Evolutionary conservation across 2,888 invertebrate genomes (phyloP), one percentile per base, ranked within the genome.

Genomic region (Cephonodes hylas): DNA sequence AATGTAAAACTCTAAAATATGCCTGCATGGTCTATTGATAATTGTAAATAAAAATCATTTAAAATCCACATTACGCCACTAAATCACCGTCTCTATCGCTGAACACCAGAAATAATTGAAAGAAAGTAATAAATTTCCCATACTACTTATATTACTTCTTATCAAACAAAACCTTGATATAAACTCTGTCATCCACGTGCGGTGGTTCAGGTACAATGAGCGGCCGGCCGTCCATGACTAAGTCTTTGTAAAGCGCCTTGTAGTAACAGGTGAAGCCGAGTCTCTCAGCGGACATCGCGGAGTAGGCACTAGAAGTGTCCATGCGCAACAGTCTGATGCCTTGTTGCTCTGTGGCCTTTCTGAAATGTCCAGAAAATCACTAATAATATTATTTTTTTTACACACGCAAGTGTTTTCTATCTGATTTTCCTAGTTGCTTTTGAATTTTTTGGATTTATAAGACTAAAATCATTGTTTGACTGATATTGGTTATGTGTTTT

Each of bases 281-380:
- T 71, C 94, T 94, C 66, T 95, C 94, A 59, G 96, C 94, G 0
- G 96, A 94, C 79, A 94, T 94, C 0, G 96, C 96, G 1, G 96
- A 96, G 83, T 94, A 97, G 64, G 94, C 93, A 74, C 96, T 97
- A 4, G 96, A 95, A 64, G 96, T 96, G 70, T 96, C 95, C 45
- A 95, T 94, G 25, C 96, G 93, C 63, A 96, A 93, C 6, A 96
- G 85, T 61, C 92, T 88, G 65, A 94, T 93, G 23, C 93, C 92
- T 59, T 86, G 81, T 61, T 94, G 86, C 65, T 81, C 85, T 25
- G 93, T 93, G 15, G 94, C 78, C 64, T 93, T 93, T 73, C 96
- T 96, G 93, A 22, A 94, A 68, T 13, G n/a, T 15, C 13, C 2
- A 58, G 15, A 7, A 18, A 6, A 20, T 8, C 18, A 45, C 10